phyloP scores from a whole-genome alignment of 2,797 vertebrate species.

The Amazona ochrocephala region DNA sequence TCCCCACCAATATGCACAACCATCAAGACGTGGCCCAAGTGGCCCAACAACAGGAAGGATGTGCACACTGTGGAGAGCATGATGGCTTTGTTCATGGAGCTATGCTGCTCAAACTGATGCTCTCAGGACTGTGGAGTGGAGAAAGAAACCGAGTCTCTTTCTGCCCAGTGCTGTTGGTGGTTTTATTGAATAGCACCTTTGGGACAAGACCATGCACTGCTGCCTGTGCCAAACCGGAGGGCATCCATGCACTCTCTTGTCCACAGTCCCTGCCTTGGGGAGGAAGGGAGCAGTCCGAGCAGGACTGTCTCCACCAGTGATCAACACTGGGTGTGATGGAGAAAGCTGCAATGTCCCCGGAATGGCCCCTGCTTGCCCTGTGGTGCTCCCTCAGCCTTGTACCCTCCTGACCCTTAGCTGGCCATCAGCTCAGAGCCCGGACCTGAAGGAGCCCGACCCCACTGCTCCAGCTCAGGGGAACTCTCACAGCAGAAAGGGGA shows the following conservation, averaged over 20 bases:
- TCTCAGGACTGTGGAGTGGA: not conserved
- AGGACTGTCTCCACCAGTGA: not conserved
- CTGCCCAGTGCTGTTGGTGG: not conserved
- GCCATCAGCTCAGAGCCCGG: not conserved
- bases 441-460: not conserved
- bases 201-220: not conserved
- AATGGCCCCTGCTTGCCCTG: not conserved
- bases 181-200: not conserved
- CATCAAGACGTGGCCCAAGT: not conserved
- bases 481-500: not conserved
- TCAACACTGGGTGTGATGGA: not conserved
- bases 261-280: not conserved
- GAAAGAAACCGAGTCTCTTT: not conserved
- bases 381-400: not conserved
- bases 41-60: not conserved
- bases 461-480: not conserved
- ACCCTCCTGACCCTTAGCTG: not conserved
- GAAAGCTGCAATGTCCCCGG: not conserved
- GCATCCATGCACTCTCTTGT: not conserved
- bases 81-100: not conserved
- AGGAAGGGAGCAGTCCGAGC: not conserved
- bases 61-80: fast-evolving
- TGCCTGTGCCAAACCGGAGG: not conserved
- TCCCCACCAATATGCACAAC: not conserved
- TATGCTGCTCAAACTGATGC: not conserved